Base-by-base conservation (phyloP, 2,888 invertebrate species). In the Chrysodeixis includens region DNA sequence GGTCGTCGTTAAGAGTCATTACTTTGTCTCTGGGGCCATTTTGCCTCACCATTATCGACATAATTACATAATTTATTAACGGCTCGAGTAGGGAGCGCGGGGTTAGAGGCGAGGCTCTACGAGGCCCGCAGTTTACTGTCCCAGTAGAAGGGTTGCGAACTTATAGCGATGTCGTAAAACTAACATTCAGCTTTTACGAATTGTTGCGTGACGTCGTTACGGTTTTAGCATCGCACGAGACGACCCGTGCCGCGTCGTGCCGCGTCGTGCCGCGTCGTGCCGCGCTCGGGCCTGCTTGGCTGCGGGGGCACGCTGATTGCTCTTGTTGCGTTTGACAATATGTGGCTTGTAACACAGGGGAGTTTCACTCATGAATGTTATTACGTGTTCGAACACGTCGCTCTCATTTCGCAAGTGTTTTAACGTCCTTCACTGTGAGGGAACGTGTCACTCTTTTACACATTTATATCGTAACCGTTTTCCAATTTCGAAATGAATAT, bases 1-100 rank as follows among this genome's bases (percentile, higher is more conserved):
- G 62, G 68, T 49, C 62, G 54, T 70, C 73, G 66, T 78, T 76
- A 66, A 68, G 70, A 78, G 73, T 78, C 73, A 76, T 79, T 79
- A 79, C 73, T 78, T 78, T 73, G 73, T 67, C 72, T 70, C 61
- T 40, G 49, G 58, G 62, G 71, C 64, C 74, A 69, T 76, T 73
- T 78, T 68, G 73, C 66, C 62, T 76, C 64, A 71, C 74, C 62
- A 79, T 78, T 78, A 79, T 79, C 79, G 74, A 79, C 74, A 71
- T 78, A 79, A 78, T 78, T 78, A 76, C 76, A 67, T 71, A 68
- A 79, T 79, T 79, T 74, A 79, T 76, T 64, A 67, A 66, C 49
- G 63, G 76, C 59, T 65, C 60, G 60, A 69, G 65, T 56, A 30
- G 49, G 62, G 57, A 7, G 44, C n/a, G 58, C 1, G 18, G 46